Evolutionary conservation across 1,140 invertebrate genomes (phyloP).

Genomic region (Homarus americanus): DNA sequence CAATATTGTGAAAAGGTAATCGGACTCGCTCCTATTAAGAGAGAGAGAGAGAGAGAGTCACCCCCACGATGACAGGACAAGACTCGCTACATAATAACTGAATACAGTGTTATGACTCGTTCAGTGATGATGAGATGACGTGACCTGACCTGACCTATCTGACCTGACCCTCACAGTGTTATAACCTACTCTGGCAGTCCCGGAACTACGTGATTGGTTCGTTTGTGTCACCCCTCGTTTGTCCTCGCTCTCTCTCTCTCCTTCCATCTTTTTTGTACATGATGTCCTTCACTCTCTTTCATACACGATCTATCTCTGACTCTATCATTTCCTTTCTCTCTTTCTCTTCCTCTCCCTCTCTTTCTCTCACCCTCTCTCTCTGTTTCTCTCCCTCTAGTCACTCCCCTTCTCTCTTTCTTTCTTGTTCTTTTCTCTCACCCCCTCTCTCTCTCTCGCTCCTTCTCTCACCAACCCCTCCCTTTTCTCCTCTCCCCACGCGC

Average conservation of each 20-base stretch:
- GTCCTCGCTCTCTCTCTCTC: slow-evolving; percentile 9
- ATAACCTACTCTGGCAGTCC: background rate
- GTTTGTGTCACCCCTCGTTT: background rate
- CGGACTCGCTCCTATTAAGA: too few species aligned
- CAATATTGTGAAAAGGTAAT: too few species aligned
- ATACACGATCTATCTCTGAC: slow-evolving; percentile 15
- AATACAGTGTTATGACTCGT: too few species aligned
- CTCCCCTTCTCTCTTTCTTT: background rate
- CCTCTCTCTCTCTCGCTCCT: background rate
- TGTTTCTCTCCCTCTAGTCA: slow-evolving; percentile 4
- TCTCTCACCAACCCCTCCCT: background rate
- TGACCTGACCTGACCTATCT: too few species aligned
- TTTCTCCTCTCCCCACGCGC: slow-evolving; percentile 5
- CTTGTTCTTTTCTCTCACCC: background rate
- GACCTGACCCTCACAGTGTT: background rate
- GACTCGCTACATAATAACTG: too few species aligned
- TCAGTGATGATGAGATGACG: too few species aligned
- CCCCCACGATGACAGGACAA: too few species aligned
- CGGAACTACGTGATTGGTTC: too few species aligned
- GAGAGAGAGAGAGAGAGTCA: too few species aligned
- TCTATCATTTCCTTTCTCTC: slow-evolving; percentile 27
- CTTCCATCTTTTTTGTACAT: background rate
- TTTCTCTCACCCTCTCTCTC: slow-evolving; percentile 26
- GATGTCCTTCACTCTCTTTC: background rate
- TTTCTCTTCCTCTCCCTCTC: slow-evolving; percentile 42